phyloP scores from a whole-genome alignment of 2,797 vertebrate species.

The Mormyrops attenuatus region DNA sequence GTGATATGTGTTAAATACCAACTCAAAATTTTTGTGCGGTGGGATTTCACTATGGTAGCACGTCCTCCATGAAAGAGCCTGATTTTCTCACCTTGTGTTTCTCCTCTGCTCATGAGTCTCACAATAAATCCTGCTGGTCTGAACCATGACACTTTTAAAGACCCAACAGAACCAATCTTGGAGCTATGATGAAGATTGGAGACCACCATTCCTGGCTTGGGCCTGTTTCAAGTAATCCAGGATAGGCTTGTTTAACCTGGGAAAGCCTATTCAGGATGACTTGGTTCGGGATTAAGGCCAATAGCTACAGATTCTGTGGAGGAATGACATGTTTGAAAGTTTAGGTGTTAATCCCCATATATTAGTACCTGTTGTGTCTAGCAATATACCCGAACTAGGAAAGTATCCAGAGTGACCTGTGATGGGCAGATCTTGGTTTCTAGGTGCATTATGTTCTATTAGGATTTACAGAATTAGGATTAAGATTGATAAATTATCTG shows the following conservation, averaged over 20 bases:
- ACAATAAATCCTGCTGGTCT: slow-evolving; percentile 5
- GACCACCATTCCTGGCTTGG: slow-evolving; percentile 50
- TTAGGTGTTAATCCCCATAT: background rate
- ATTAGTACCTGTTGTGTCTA: background rate
- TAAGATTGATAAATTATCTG: background rate
- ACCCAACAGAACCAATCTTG: slow-evolving; percentile 32
- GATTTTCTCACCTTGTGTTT: background rate
- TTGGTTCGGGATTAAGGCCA: slow-evolving; percentile 80
- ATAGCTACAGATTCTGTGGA: slow-evolving; percentile 39
- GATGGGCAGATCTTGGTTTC: background rate
- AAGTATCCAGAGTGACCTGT: background rate
- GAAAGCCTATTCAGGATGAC: slow-evolving; percentile 91
- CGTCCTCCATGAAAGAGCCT: background rate
- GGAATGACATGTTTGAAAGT: background rate
- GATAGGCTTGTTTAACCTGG: slow-evolving; percentile 86
- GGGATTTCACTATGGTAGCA: background rate
- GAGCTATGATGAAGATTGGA: slow-evolving; percentile 36
- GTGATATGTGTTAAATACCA: background rate
- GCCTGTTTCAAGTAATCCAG: slow-evolving; percentile 99
- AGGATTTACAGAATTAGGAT: background rate
- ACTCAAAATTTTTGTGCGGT: background rate
- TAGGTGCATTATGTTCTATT: background rate
- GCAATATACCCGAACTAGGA: background rate
- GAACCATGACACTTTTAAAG: slow-evolving; percentile 40
- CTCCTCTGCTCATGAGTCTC: background rate